phyloP scores from a whole-genome alignment of 2,888 invertebrate species.

The Synanthedon vespiformis region DNA sequence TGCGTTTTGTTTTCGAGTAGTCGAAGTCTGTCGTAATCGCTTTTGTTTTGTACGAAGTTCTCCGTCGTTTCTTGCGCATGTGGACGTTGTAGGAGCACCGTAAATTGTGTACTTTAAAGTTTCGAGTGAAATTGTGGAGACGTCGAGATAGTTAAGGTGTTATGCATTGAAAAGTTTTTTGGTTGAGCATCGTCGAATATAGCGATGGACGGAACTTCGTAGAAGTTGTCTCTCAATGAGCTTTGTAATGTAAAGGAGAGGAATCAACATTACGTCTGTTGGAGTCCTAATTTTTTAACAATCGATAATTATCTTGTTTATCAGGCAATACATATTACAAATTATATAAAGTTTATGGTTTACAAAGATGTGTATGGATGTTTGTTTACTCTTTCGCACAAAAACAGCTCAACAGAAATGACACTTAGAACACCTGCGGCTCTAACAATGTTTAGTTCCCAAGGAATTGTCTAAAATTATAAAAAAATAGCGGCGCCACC shows the following conservation, averaged over 20 bases:
- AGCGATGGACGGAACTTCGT: not conserved
- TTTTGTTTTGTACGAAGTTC: conserved; percentile 63
- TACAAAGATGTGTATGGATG: too few relatives aligned
- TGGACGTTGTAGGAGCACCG: conserved; percentile 37
- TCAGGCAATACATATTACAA: too few relatives aligned
- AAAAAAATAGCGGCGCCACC: too few relatives aligned
- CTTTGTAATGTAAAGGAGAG: not conserved
- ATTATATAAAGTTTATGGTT: too few relatives aligned
- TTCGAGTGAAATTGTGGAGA: conserved; percentile 44
- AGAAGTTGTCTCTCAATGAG: not conserved
- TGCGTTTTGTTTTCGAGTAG: conserved; percentile 71
- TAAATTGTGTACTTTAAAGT: conserved; percentile 65
- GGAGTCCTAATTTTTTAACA: too few relatives aligned
- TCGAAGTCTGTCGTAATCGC: conserved; percentile 70
- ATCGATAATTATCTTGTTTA: too few relatives aligned
- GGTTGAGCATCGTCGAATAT: not conserved
- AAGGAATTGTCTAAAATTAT: too few relatives aligned
- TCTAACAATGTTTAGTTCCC: too few relatives aligned
- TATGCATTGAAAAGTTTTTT: conserved; percentile 28
- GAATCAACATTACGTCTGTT: too few relatives aligned
- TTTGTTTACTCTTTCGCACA: too few relatives aligned
- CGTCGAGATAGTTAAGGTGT: conserved; percentile 41
- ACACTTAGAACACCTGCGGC: too few relatives aligned
- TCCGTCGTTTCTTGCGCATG: conserved; percentile 46
- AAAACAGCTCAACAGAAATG: too few relatives aligned